A percentile compares a stretch with the other conserved stretches of the same genome.
phyloP scores from a whole-genome alignment of 1,140 invertebrate species.

The Bombus sibiricus region DNA sequence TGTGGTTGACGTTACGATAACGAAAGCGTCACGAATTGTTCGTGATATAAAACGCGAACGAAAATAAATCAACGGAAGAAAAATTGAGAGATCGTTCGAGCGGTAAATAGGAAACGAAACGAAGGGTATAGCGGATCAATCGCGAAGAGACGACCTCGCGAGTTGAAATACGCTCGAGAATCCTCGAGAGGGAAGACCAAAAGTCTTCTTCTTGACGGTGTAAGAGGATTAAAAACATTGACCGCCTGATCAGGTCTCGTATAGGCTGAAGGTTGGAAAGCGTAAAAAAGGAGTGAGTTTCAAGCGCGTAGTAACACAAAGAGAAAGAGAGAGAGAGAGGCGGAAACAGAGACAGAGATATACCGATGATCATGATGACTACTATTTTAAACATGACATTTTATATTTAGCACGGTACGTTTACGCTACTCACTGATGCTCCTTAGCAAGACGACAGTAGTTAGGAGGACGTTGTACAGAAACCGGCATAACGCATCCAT shows the following conservation, averaged over 20 bases:
- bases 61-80: constrained; percentile 22
- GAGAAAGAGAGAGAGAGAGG: background rate
- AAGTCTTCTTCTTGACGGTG: background rate
- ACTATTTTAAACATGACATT: background rate
- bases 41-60: background rate
- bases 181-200: background rate
- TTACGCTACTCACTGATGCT: constrained; percentile 74
- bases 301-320: background rate
- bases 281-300: background rate
- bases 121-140: constrained; percentile 6
- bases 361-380: constrained; percentile 1
- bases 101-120: constrained; percentile 7
- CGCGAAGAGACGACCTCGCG: background rate
- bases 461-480: constrained; percentile 70
- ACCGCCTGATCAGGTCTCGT: constrained; percentile 6
- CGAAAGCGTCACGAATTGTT: background rate
- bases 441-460: constrained; percentile 68
- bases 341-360: background rate
- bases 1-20: background rate
- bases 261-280: constrained; percentile 10
- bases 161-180: background rate
- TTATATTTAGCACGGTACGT: background rate
- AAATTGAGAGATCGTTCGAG: background rate
- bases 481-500: constrained; percentile 71
- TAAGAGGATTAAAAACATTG: constrained; percentile 35